Conservation (phyloP, 2,888 invertebrate genomes). For the Vesta saturnalis region DNA sequence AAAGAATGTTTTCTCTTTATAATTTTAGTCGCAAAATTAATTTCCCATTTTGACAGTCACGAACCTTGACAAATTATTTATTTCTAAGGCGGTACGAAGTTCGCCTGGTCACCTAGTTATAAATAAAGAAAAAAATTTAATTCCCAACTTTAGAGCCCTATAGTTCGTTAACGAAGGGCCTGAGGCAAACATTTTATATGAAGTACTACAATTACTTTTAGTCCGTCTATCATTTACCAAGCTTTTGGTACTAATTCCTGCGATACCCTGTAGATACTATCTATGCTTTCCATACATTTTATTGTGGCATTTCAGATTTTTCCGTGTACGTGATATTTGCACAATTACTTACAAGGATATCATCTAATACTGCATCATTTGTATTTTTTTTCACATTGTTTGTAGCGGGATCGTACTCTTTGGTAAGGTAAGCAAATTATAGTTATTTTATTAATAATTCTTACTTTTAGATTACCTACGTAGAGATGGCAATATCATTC, state of each 20-base stretch:
- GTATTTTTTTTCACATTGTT: slow-evolving; percentile 26
- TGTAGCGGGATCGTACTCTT: slow-evolving; percentile 31
- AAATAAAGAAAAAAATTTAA: too few species aligned
- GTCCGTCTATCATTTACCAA: not conserved
- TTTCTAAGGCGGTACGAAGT: too few species aligned
- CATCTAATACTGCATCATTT: slow-evolving; percentile 15
- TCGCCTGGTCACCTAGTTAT: too few species aligned
- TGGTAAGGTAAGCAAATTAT: slow-evolving; percentile 20
- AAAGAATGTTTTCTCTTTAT: too few species aligned
- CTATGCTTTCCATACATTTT: not conserved
- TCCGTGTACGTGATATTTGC: slow-evolving; percentile 28
- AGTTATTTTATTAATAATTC: not conserved
- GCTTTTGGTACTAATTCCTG: too few species aligned
- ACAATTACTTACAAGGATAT: slow-evolving; percentile 29
- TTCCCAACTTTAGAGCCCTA: too few species aligned
- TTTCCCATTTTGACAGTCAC: too few species aligned
- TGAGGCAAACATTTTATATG: too few species aligned
- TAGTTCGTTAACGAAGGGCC: too few species aligned
- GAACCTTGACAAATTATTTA: too few species aligned
- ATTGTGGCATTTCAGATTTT: slow-evolving; percentile 19
- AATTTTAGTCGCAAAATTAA: too few species aligned
- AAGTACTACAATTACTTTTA: too few species aligned
- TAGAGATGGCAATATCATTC: slow-evolving; percentile 22
- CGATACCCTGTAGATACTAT: not conserved
- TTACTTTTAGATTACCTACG: slow-evolving; percentile 29